phyloP scores from a whole-genome alignment of 2,113 vertebrate genomes.

The Epinephelus lanceolatus region DNA sequence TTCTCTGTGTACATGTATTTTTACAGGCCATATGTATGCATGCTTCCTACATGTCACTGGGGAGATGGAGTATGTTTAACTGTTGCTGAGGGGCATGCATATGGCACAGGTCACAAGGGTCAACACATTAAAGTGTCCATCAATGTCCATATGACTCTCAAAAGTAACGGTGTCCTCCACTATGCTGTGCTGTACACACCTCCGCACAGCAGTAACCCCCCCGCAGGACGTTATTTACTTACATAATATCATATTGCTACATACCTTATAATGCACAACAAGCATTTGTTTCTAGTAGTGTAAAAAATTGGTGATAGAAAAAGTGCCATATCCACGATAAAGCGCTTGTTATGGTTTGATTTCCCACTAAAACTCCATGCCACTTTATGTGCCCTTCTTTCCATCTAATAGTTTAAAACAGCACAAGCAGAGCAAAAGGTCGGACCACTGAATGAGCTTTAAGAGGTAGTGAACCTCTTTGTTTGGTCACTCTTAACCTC shows the following conservation, averaged over 20 bases:
- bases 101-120: constrained; percentile 53
- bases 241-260: not conserved
- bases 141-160: constrained; percentile 9
- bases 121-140: constrained; percentile 38
- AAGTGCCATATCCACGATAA: not conserved
- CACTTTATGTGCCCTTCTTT: constrained; percentile 8
- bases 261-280: not conserved
- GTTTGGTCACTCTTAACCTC: constrained; percentile 55
- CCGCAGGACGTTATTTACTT: constrained; percentile 5
- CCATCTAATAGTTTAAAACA: not conserved
- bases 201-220: not conserved
- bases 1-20: constrained; percentile 3
- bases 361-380: not conserved
- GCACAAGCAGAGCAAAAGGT: not conserved
- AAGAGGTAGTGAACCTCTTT: constrained; percentile 20
- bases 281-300: not conserved
- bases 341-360: not conserved
- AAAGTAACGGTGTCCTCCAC: not conserved
- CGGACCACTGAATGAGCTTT: not conserved
- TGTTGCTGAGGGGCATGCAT: constrained; percentile 27
- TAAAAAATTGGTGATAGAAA: no score
- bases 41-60: not conserved
- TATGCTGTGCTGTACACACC: not conserved
- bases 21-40: not conserved
- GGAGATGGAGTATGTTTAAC: constrained; percentile 15